Evolutionary conservation across 1,140 invertebrate genomes (phyloP).

Genomic region (Penaeus japonicus): DNA sequence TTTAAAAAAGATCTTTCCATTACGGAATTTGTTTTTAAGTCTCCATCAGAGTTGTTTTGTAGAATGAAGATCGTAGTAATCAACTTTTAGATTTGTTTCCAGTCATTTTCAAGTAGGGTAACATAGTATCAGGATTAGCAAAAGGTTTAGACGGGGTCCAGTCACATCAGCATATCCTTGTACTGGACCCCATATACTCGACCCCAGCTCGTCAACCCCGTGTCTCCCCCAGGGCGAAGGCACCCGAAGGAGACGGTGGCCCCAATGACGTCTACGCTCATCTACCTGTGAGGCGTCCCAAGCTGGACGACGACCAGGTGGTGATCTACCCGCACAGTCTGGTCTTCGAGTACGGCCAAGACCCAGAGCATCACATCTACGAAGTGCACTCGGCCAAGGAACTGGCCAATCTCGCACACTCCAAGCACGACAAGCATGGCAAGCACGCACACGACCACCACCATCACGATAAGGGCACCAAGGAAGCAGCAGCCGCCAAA

Average conservation of each 20-base stretch:
- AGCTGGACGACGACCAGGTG: slow-evolving; percentile 33
- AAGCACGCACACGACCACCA: slow-evolving; percentile 29
- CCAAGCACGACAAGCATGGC: slow-evolving; percentile 44
- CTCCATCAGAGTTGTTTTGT: neutral
- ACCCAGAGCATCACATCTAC: slow-evolving; percentile 45
- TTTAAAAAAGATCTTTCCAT: too few relatives aligned
- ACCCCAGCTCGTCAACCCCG: neutral
- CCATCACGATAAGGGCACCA: slow-evolving; percentile 21
- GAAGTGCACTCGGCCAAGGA: slow-evolving; percentile 44
- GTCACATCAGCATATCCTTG: neutral
- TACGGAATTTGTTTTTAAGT: neutral
- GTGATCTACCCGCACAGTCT: slow-evolving; percentile 38
- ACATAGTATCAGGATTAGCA: neutral
- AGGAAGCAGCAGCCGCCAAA: slow-evolving; percentile 1
- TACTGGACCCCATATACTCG: neutral
- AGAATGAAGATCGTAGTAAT: neutral
- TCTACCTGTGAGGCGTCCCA: neutral
- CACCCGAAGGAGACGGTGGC: slow-evolving; percentile 36
- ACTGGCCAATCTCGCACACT: slow-evolving; percentile 19
- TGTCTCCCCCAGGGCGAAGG: neutral
- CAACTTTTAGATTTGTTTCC: too few relatives aligned
- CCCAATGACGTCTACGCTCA: slow-evolving; percentile 45
- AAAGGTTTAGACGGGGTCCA: neutral
- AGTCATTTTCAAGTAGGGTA: neutral
- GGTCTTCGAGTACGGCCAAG: slow-evolving; percentile 52